A percentile compares a stretch with the other conserved stretches of the same genome.
phyloP scores from a whole-genome alignment of 2,888 invertebrate genomes.

The Erannis defoliaria region DNA sequence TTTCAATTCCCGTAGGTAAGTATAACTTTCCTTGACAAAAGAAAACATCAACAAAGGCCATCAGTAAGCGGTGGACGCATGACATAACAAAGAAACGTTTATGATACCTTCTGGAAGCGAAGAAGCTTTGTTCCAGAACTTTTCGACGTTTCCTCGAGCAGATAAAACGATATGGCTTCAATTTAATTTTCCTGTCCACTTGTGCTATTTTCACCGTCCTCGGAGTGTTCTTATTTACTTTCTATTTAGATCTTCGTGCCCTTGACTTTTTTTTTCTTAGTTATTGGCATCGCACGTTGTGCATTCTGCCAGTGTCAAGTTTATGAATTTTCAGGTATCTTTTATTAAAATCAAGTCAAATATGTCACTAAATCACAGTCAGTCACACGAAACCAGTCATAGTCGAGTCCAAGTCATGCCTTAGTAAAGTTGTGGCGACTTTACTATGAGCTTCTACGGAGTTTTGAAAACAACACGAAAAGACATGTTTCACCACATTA shows the following conservation, averaged over 20 bases:
- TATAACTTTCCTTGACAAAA: slow-evolving; percentile 12
- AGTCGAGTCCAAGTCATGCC: no score
- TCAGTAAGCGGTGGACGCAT: slow-evolving; percentile 11
- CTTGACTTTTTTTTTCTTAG: no score
- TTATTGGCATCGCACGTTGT: no score
- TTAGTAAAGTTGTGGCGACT: no score
- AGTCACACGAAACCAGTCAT: no score
- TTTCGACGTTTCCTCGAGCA: slow-evolving; percentile 3
- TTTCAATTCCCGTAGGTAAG: slow-evolving; percentile 4
- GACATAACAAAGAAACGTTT: slow-evolving; percentile 28
- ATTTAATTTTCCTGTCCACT: slow-evolving; percentile 21
- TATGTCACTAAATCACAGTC: no score
- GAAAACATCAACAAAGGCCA: slow-evolving; percentile 22
- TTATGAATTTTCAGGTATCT: no score
- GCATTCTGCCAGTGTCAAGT: no score
- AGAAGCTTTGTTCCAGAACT: slow-evolving; percentile 25
- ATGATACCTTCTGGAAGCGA: slow-evolving; percentile 14
- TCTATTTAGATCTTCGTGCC: background rate
- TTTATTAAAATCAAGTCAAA: no score
- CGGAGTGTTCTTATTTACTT: slow-evolving; percentile 4
- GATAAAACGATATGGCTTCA: slow-evolving; percentile 16
- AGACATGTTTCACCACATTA: no score
- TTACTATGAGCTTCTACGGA: no score
- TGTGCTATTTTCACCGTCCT: background rate
- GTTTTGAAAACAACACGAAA: no score